phyloP scores from a whole-genome alignment of 37 sponge, comb jelly and placozoan species.

The Geodia barretti region DNA sequence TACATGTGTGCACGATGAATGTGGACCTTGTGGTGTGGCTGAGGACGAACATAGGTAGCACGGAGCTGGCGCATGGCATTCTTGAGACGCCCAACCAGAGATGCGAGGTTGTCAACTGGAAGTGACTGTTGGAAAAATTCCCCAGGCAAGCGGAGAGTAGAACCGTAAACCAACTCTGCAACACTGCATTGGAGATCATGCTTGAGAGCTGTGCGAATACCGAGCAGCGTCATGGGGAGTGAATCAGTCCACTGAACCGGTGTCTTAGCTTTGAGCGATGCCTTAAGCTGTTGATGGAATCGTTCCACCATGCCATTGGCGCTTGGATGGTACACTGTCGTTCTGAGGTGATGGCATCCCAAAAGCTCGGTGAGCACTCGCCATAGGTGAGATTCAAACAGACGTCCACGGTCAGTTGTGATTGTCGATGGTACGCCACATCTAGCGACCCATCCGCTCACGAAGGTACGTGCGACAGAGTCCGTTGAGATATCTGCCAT shows the following conservation, averaged over 20 bases:
- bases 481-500: constrained; percentile 5
- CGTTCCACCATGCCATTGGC: constrained; percentile 61
- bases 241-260: constrained; percentile 34
- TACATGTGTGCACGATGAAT: constrained; percentile 16
- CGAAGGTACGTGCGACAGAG: constrained; percentile 9
- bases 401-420: constrained; percentile 53
- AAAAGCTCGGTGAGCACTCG: constrained; percentile 8
- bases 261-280: constrained; percentile 28
- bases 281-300: constrained; percentile 51
- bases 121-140: too few relatives aligned
- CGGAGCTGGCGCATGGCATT: too few relatives aligned
- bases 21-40: too few relatives aligned
- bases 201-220: constrained; percentile 44
- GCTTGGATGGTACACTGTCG: constrained; percentile 51
- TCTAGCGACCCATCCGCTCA: constrained; percentile 5
- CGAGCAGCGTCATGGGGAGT: constrained; percentile 55
- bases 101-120: too few relatives aligned
- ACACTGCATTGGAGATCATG: constrained; percentile 32
- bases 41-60: too few relatives aligned
- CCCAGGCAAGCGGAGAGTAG: constrained; percentile 58
- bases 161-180: constrained; percentile 53
- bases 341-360: constrained; percentile 16
- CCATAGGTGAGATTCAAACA: constrained; percentile 53
- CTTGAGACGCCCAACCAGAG: too few relatives aligned
- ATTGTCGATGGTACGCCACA: constrained; percentile 40